Percentiles rank a stretch among this genome's conserved stretches.
Conservation (phyloP, 2,797 vertebrate genomes). For the Spinibarbus caldwelli region DNA sequence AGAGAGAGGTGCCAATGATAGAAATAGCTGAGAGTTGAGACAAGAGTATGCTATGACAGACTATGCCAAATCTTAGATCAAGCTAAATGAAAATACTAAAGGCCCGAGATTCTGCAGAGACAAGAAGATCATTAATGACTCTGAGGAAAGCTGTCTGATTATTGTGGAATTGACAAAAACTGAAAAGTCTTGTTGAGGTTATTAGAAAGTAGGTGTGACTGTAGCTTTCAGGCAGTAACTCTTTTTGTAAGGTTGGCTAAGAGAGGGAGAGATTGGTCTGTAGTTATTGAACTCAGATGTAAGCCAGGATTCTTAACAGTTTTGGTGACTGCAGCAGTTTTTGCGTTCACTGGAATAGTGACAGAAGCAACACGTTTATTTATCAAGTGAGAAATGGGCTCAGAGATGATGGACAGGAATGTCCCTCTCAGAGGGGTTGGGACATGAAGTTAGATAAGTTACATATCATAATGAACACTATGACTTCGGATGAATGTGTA, state of each 20-base stretch:
- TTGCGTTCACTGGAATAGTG: neutral
- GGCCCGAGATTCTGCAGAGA: neutral
- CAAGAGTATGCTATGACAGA: neutral
- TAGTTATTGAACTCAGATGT: neutral
- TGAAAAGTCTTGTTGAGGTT: neutral
- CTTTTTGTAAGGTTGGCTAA: neutral
- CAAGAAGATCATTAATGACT: neutral
- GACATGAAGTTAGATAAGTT: neutral
- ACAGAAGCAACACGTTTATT: neutral
- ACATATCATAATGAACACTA: neutral
- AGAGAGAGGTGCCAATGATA: neutral
- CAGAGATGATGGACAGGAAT: neutral
- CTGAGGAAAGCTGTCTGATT: neutral
- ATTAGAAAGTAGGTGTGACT: constrained; percentile 9
- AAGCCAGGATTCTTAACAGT: neutral
- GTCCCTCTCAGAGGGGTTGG: neutral
- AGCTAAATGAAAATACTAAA: constrained; percentile 3
- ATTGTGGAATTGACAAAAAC: constrained; percentile 4
- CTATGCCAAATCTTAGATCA: neutral
- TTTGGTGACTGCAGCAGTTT: neutral
- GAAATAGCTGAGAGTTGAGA: neutral
- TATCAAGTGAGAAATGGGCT: neutral
- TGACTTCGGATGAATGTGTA: neutral
- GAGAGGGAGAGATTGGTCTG: neutral
- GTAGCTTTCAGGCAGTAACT: neutral